phyloP scores from a whole-genome alignment of 1,140 invertebrate genomes.

The Zaprionus gabonicus region DNA sequence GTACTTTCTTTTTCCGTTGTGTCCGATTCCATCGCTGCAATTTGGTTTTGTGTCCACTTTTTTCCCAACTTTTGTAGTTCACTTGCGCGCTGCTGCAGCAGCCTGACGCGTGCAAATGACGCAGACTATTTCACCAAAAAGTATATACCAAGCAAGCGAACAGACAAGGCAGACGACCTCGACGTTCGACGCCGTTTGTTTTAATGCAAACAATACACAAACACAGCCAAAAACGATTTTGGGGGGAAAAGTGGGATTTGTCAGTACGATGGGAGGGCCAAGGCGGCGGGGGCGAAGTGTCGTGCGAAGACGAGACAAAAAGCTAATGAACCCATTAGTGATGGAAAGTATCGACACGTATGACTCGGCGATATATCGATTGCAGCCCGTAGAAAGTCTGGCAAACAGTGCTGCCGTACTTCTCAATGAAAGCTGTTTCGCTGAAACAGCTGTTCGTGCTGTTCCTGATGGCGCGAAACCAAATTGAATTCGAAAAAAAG shows the following conservation, averaged over 20 bases:
- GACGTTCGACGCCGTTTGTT: conserved; percentile 42
- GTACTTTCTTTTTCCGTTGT: conserved; percentile 63
- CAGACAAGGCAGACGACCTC: conserved; percentile 35
- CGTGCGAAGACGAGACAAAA: conserved; percentile 48
- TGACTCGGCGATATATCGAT: conserved; percentile 19
- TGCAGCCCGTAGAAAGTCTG: not conserved
- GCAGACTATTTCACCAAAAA: conserved; percentile 43
- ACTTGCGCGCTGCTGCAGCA: conserved; percentile 21
- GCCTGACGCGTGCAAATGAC: conserved; percentile 46
- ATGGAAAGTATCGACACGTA: conserved; percentile 27
- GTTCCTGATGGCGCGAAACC: not conserved
- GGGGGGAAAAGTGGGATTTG: conserved; percentile 52
- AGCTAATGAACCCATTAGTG: conserved; percentile 58
- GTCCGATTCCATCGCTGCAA: conserved; percentile 58
- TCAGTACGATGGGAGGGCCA: conserved; percentile 20
- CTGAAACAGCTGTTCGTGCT: not conserved
- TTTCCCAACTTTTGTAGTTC: conserved; percentile 6
- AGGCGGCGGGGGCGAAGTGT: conserved; percentile 1
- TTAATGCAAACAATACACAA: conserved; percentile 69
- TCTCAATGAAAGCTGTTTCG: too few species aligned
- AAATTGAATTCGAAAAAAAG: not conserved
- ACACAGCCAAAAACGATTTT: conserved; percentile 40
- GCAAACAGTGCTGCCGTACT: not conserved
- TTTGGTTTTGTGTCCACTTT: conserved; percentile 23
- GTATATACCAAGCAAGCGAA: conserved; percentile 14